phyloP scores from a whole-genome alignment of 2,888 invertebrate genomes.

The Eretmocerus hayati region DNA sequence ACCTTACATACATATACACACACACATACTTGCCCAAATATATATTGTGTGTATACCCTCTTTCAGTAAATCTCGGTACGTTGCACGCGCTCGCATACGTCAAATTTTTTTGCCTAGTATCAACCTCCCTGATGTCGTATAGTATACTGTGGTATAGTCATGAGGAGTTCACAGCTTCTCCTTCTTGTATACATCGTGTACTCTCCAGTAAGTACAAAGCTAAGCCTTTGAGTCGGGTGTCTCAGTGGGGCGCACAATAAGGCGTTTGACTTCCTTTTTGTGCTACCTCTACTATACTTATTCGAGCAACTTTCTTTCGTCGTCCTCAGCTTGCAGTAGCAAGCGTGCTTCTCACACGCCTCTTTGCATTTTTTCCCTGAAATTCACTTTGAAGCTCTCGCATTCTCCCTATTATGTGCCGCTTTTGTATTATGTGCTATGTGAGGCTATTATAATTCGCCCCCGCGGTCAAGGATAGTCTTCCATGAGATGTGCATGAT shows the following conservation, averaged over 20 bases:
- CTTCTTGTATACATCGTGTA: background rate
- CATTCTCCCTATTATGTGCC: conserved; percentile 10
- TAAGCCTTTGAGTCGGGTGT: conserved; percentile 46
- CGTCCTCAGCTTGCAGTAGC: too few relatives aligned
- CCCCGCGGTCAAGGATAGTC: too few relatives aligned
- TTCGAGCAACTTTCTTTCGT: conserved; percentile 3
- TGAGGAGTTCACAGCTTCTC: too few relatives aligned
- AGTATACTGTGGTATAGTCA: too few relatives aligned
- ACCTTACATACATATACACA: too few relatives aligned
- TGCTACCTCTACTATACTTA: conserved; percentile 7
- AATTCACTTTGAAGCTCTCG: conserved; percentile 27
- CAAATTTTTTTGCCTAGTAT: conserved; percentile 24
- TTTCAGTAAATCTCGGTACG: too few relatives aligned
- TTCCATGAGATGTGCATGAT: too few relatives aligned
- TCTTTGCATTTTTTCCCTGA: conserved; percentile 29
- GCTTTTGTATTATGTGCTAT: too few relatives aligned
- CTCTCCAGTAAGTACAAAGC: conserved; percentile 36
- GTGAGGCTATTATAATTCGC: too few relatives aligned
- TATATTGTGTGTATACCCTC: too few relatives aligned
- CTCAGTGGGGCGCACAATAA: conserved; percentile 44
- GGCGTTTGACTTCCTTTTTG: conserved; percentile 42
- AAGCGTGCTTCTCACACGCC: conserved; percentile 3
- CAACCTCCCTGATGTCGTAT: too few relatives aligned
- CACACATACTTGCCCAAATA: too few relatives aligned
- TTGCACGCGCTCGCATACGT: conserved; percentile 6